Base-by-base conservation (phyloP, 2,888 invertebrate genomes). In the Anthoptus insignis region DNA sequence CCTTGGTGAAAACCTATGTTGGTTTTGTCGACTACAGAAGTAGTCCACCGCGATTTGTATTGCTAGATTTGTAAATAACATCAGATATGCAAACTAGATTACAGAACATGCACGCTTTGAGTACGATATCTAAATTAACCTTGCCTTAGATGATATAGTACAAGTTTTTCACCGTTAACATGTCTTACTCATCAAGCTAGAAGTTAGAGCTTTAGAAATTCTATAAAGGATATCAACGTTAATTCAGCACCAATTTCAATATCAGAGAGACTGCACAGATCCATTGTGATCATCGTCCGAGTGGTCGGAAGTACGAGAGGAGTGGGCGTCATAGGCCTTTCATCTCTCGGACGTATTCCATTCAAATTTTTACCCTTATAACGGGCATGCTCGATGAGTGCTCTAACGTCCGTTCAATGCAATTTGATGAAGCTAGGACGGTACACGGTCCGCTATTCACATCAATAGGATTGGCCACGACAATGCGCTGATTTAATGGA, bases 361-460 rank as follows among this genome's bases (percentile, higher is more conserved):
- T 93, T 92, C 91, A 92, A 90, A 92, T 92, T 93, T 93, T 93
- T 92, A 87, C 89, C 91, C 92, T 83, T 83, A 81, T 80, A 77
- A 81, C 74, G 79, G 79, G 81, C 78, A 84, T 84, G 86, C 81
- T 86, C 87, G 81, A 88, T 81, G 88, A 91, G 91, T 87, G 86
- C 88, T 88, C 89, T 87, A 87, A 84, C 88, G 87, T 82, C 85
- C 88, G 86, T 88, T 91, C 87, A 89, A 78, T 89, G 89, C 91
- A 90, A 92, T 92, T 93, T 89, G 90, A 90, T 90, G 90, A 89
- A 89, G 88, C 91, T 82, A 84, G 79, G 79, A 80, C 82, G 81
- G 80, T 85, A 61, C 54, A 24, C 39, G 11, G 85, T 81, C 77
- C 80, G 80, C 87, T 76, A 87, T 91, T 91, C 88, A 86, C 76